Conservation (phyloP, 2,888 invertebrate genomes). For the Ceriagrion tenellum region DNA sequence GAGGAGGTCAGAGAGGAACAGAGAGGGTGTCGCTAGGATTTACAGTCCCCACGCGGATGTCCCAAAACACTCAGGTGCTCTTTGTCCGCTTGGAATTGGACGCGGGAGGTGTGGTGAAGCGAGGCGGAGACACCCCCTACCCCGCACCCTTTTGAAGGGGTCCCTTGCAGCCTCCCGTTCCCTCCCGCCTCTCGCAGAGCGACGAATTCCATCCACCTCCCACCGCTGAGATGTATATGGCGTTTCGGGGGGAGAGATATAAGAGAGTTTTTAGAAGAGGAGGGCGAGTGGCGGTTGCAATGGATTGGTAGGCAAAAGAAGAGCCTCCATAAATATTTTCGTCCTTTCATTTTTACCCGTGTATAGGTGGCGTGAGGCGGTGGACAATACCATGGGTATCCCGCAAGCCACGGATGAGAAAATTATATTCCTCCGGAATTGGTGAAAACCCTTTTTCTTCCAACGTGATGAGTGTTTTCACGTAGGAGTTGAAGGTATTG, state of each 20-base stretch:
- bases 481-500: not conserved
- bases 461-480: not conserved
- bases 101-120: not conserved
- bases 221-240: not conserved
- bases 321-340: slow-evolving; percentile 1
- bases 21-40: slow-evolving; percentile 15
- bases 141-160: not conserved
- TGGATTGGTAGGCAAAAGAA: not conserved
- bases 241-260: not conserved
- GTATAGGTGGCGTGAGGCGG: not conserved
- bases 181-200: not conserved
- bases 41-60: not conserved
- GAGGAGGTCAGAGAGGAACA: not conserved
- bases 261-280: not conserved
- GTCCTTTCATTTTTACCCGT: not conserved
- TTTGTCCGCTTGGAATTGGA: slow-evolving; percentile 30
- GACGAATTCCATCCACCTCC: not conserved
- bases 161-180: not conserved
- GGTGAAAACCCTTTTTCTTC: not conserved
- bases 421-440: not conserved
- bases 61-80: slow-evolving; percentile 27
- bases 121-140: not conserved
- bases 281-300: not conserved
- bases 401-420: not conserved
- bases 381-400: not conserved